phyloP scores from a whole-genome alignment of 2,888 invertebrate species.

The Polietes domitor region DNA sequence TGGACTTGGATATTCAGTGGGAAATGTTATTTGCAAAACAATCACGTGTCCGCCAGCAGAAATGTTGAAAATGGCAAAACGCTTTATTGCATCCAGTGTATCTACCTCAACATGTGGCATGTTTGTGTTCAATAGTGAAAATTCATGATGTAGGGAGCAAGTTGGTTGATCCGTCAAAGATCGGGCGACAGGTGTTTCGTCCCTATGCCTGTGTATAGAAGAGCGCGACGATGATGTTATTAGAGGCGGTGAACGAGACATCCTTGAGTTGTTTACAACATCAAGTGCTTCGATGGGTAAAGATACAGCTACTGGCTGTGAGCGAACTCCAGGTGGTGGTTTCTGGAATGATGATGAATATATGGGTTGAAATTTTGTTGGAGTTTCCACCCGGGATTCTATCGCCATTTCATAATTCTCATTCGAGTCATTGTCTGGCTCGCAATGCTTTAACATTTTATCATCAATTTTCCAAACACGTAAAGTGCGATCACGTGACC shows the following conservation, averaged over 20 bases:
- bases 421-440: constrained; percentile 81
- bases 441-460: constrained; percentile 90
- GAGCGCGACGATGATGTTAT: constrained; percentile 35
- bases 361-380: constrained; percentile 72
- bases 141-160: constrained; percentile 86
- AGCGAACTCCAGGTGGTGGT: constrained; percentile 70
- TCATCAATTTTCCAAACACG: constrained; percentile 95
- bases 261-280: constrained; percentile 66
- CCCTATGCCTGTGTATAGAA: constrained; percentile 62
- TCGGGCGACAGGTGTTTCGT: constrained; percentile 77
- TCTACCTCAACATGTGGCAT: constrained; percentile 87
- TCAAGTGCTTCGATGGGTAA: constrained; percentile 72
- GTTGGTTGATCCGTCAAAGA: constrained; percentile 79
- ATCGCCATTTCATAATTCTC: constrained; percentile 78
- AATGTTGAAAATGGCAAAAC: constrained; percentile 82
- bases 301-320: constrained; percentile 69
- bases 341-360: constrained; percentile 68
- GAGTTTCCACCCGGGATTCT: constrained; percentile 70
- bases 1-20: constrained; percentile 87
- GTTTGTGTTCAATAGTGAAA: constrained; percentile 88
- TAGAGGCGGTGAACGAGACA: constrained; percentile 81
- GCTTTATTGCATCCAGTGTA: constrained; percentile 81
- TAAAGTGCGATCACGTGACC: constrained; percentile 96
- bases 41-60: constrained; percentile 80
- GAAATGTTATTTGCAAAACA: constrained; percentile 86